Evolutionary conservation across 2,113 vertebrate species (phyloP).

Genomic region (Pelecanus crispus): DNA sequence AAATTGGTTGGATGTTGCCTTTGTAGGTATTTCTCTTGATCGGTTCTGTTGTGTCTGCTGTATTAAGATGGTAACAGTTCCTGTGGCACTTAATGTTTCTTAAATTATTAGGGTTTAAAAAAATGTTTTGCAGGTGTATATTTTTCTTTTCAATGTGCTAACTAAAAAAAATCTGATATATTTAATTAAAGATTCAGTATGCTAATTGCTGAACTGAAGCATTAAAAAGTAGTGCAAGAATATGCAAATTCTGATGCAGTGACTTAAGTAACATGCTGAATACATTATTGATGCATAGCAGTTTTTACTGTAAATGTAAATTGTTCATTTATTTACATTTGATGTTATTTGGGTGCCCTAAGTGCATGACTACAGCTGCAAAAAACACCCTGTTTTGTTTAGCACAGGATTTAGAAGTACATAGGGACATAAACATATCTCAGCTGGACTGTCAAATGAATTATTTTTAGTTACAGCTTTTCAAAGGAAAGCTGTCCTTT

Average conservation of each 20-base stretch:
- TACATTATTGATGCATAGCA: not conserved
- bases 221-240: not conserved
- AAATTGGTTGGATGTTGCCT: not conserved
- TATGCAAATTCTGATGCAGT: conserved; percentile 6
- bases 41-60: not conserved
- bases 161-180: not conserved
- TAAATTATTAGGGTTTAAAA: not conserved
- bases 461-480: conserved; percentile 17
- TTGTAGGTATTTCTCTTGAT: not conserved
- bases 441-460: not conserved
- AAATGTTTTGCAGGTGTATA: not conserved
- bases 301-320: not conserved
- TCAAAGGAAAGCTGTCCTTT: not conserved
- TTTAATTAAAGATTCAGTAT: not conserved
- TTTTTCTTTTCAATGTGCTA: not conserved
- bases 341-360: not conserved
- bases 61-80: not conserved
- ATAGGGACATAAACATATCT: not conserved
- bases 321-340: not conserved
- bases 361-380: not conserved
- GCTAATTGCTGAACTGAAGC: not conserved
- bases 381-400: not conserved
- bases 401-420: not conserved
- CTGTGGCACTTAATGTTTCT: not conserved
- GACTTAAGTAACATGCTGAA: not conserved